A percentile compares a stretch with the other conserved stretches of the same genome.
Evolutionary conservation across 2,113 vertebrate genomes (phyloP).

Genomic region (Craseonycteris thonglongyai): DNA sequence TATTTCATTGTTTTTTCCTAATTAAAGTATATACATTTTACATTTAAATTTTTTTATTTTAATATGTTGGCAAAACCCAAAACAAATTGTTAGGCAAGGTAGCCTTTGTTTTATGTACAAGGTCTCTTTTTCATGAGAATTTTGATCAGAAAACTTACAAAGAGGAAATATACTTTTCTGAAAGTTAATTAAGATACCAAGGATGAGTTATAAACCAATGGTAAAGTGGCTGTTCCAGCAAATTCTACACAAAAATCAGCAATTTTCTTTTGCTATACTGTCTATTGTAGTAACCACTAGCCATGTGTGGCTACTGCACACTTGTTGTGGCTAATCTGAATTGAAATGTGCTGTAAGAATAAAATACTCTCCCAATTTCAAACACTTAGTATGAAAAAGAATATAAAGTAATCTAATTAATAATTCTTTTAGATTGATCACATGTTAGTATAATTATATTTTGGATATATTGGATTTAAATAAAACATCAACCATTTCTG

Average conservation of each 20-base stretch:
- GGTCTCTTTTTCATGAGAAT: not conserved
- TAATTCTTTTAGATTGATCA: not conserved
- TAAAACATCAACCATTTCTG: not conserved
- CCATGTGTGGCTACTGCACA: not conserved
- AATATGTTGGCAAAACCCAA: not conserved
- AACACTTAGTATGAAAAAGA: not conserved
- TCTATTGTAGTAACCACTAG: not conserved
- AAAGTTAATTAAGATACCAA: not conserved
- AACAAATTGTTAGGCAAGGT: not conserved
- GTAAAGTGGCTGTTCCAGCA: constrained; percentile 8
- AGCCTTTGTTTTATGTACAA: not conserved
- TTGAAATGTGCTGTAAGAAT: not conserved
- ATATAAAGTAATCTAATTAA: not conserved
- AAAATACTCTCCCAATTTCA: not conserved
- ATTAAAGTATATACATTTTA: not conserved
- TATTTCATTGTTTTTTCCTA: not conserved
- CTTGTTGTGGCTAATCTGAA: not conserved
- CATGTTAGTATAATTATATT: not conserved
- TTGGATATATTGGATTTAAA: no score
- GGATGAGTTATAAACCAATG: not conserved
- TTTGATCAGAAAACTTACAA: not conserved
- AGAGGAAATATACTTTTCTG: not conserved
- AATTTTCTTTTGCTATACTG: not conserved
- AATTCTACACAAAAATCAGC: not conserved
- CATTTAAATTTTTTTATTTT: constrained; percentile 16